Base-by-base conservation (phyloP, 2,113 vertebrate genomes). In the Gobius niger region DNA sequence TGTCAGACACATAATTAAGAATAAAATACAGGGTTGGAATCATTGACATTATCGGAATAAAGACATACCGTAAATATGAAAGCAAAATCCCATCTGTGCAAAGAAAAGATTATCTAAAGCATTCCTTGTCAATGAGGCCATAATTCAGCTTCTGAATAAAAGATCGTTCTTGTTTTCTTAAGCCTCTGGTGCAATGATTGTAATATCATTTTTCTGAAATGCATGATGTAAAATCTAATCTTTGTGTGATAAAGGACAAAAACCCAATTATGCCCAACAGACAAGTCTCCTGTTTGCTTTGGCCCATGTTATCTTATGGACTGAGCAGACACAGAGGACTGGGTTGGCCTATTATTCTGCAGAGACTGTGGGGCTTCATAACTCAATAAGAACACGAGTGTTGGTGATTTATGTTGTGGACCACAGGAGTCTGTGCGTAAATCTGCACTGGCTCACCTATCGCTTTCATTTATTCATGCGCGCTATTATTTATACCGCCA, bases 391-490 rank as follows among this genome's bases (percentile, higher is more conserved):
- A 91, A 91, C 89, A 88, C 81, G 84, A 75, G 80, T 81, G 76
- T 77, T 76, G 81, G 85, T 91, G 88, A 93, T 93, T 93, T 90
- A 93, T 92, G 85, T 67, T 63, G 71, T 67, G 24, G 83, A 86
- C 88, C 75, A 70, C 53, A 16, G 70, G 83, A 87, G 85, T 89
- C 77, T 47, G 65, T 82, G 82, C 88, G 92, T 93, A 92, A 93
- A 93, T 93, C 92, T 93, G 80, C 44, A 19, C 76, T 71, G 76
- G 80, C 90, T 93, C 90, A 91, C 91, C 91, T 92, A 91, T 92
- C 87, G 78, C 88, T 85, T 90, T 91, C 87, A 88, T 82, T 93
- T 93, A 92, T 91, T 93, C 91, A 93, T 92, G 89, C 88, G 73
- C 67, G 83, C 85, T 80, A 89, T 92, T 93, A 93, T 93, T 93